Conservation (phyloP, 1,140 invertebrate genomes). For the Platyscapa corneri region DNA sequence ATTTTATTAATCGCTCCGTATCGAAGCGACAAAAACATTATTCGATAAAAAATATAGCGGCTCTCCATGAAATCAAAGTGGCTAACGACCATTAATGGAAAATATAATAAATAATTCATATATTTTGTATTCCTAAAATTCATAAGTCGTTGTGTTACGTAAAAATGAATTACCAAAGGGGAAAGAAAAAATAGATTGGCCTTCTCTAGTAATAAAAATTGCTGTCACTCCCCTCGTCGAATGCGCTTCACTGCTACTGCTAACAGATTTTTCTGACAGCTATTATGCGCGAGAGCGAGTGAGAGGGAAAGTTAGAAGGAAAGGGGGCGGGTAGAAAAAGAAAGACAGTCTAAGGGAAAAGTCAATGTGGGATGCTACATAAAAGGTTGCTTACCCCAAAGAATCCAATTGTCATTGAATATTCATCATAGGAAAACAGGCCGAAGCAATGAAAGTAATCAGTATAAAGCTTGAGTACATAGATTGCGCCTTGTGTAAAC, state of each 20-base stretch:
- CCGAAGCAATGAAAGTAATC: constrained; percentile 2
- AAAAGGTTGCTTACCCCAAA: neutral
- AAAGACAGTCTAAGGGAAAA: no score
- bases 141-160: neutral
- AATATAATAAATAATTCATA: constrained; percentile 41
- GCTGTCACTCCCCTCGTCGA: constrained; percentile 25
- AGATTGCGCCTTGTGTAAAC: neutral
- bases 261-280: constrained; percentile 47
- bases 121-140: constrained; percentile 37
- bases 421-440: constrained; percentile 32
- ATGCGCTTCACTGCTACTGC: neutral
- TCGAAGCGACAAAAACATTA: no score
- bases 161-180: neutral
- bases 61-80: neutral
- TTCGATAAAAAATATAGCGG: neutral
- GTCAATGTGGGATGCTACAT: neutral
- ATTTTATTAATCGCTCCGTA: no score
- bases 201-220: constrained; percentile 38
- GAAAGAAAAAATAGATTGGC: constrained; percentile 41
- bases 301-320: neutral
- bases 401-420: constrained; percentile 14
- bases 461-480: neutral
- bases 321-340: no score
- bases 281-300: constrained; percentile 11
- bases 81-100: constrained; percentile 16